Evolutionary conservation across 2,888 invertebrate genomes (phyloP).

Genomic region (Epinotia nisella): DNA sequence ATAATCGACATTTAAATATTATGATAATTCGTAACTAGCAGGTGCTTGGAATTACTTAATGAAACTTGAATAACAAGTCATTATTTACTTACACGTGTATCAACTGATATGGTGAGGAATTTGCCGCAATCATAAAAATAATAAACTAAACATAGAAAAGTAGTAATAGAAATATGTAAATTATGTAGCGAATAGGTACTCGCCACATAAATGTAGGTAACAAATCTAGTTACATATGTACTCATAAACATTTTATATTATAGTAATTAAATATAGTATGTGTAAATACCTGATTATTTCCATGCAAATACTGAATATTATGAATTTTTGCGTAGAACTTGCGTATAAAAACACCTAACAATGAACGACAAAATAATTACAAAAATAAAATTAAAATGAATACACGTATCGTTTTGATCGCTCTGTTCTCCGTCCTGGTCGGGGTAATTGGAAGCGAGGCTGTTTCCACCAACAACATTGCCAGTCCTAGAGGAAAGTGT

Average conservation of each 20-base stretch:
- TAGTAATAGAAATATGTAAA: too few species aligned
- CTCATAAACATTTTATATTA: too few species aligned
- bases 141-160: too few species aligned
- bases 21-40: too few species aligned
- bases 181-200: too few species aligned
- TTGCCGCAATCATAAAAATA: too few species aligned
- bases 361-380: background rate
- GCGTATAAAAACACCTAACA: background rate
- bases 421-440: background rate
- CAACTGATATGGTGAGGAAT: too few species aligned
- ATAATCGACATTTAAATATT: too few species aligned
- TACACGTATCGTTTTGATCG: background rate
- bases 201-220: background rate
- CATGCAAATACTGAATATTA: background rate
- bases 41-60: too few species aligned
- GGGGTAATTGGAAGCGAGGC: background rate
- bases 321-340: background rate
- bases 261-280: background rate
- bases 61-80: too few species aligned
- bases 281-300: background rate
- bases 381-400: background rate
- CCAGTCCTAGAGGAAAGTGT: background rate
- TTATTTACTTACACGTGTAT: too few species aligned
- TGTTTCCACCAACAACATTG: background rate
- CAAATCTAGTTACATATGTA: background rate